Conservation (phyloP, 1,140 invertebrate species). For the Hyles vespertilio region DNA sequence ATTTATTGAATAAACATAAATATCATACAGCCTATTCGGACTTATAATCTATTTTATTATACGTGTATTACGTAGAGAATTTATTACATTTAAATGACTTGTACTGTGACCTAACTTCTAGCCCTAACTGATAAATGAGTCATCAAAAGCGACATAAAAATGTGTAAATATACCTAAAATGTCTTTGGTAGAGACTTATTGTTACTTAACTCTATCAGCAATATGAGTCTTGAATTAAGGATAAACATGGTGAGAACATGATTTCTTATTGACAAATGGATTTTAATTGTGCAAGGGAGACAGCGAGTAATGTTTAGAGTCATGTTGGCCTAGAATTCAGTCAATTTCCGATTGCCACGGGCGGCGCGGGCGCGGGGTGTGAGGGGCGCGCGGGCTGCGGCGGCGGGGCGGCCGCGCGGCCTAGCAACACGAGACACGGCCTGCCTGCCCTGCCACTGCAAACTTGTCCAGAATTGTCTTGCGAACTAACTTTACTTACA, state of each 20-base stretch:
- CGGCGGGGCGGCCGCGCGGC: constrained; percentile 19
- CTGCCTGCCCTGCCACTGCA: constrained; percentile 6
- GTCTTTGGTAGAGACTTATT: background rate
- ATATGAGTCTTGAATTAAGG: too few species aligned
- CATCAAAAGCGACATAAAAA: too few species aligned
- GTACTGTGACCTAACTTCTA: too few species aligned
- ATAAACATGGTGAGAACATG: too few species aligned
- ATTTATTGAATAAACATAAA: too few species aligned
- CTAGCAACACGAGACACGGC: constrained; percentile 44
- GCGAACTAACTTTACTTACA: constrained; percentile 1
- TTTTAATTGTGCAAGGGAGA: constrained; percentile 38
- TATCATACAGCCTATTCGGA: too few species aligned
- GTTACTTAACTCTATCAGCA: background rate
- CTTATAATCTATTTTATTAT: too few species aligned
- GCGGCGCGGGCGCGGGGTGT: constrained; percentile 14
- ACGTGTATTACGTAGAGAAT: too few species aligned
- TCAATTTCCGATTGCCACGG: constrained; percentile 61
- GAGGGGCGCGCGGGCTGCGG: constrained; percentile 17
- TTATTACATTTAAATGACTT: too few species aligned
- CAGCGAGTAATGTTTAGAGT: constrained; percentile 30
- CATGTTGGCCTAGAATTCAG: constrained; percentile 63
- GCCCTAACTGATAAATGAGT: too few species aligned
- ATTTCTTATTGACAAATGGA: constrained; percentile 2
- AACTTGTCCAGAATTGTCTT: constrained; percentile 6
- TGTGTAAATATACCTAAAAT: too few species aligned